Base-by-base conservation (phyloP, 2,797 vertebrate genomes). In the Erpetoichthys calabaricus region DNA sequence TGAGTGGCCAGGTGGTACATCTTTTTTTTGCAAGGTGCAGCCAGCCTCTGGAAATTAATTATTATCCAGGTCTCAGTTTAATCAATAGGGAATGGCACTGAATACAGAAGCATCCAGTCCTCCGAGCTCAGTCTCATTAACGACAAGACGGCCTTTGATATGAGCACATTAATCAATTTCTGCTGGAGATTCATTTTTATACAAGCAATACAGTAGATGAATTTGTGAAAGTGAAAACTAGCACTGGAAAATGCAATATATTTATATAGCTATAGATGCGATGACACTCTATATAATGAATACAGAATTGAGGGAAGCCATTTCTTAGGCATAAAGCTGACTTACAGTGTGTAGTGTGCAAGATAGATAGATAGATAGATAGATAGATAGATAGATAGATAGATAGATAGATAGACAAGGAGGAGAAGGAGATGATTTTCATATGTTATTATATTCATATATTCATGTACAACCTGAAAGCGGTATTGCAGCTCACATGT, bases 31-130 rank as follows among this genome's bases (percentile, higher is more conserved):
- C 25, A 25, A 25, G 25, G 25, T 25, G 25, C 25, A 25, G 25
- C 25, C 25, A 25, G 25, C 25, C 25, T 25, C 25, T 25, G 53
- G 46, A 57, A 53, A 64, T 62, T 57, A 64, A 64, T 57, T 56
- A 62, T 25, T 45, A 7, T 6, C 51, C 47, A 46, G 43, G 9
- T 8, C 51, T 4, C 44, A 51, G 58, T 55, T 10, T 55, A 52
- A 65, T 52, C 47, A 51, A 60, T 55, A 52, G 7, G 43, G n/a
- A 42, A 44, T 42, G 41, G 10, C 47, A 4, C 7, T 25, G 43
- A 10, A 10, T 7, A 44, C 45, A 42, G 45, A 61, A 8, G 56
- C 43, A n/a, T 46, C 55, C 53, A 10, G 10, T 50, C 2, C 8
- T 45, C 47, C 4, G 5, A 45, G 59, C 52, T 46, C 45, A 44